Base-by-base conservation (phyloP, 2,888 invertebrate genomes). In the Orthosia incerta region DNA sequence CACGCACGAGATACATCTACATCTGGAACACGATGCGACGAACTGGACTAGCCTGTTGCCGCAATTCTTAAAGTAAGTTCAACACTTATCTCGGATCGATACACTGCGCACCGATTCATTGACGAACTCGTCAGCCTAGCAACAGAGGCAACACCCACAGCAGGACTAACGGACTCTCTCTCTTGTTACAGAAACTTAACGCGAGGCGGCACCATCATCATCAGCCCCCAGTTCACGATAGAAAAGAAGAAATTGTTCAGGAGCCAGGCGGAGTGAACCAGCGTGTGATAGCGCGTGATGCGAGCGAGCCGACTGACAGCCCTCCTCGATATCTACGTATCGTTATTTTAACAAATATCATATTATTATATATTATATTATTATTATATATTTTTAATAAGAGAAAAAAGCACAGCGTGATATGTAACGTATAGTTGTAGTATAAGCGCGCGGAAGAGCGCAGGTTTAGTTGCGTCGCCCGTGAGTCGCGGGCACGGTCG, bases 191-290 rank as follows among this genome's bases (percentile, higher is more conserved):
- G 98, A 97, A 98, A 98, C 94, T 96, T 98, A 89, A 98, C 98
- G 86, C 97, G 98, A 94, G 97, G 98, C 95, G 98, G 98, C 93
- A 98, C 98, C 87, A 98, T 99, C 91, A 98, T 99, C 96, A 98
- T 99, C 94, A 98, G 98, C 96, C 98, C 98, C 89, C 98, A 98
- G 92, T 99, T 98, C 97, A 97, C 97, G 91, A 97, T 99, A 96
- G 98, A 98, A 94, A 99, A 99, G 97, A 98, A 98, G 95, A 99
- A 99, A 96, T 97, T 99, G 89, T 99, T 99, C 97, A 97, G 98
- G 91, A 98, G 98, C 90, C 97, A 97, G 92, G 96, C 97, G 87
- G 95, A 96, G 92, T 96, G 93, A 95, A 91, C 86, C 80, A 63
- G 89, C 87, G 88, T 90, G 92, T 90, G 92, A 89, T 89, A 89